These are phyloP conservation scores for Hirtodrosophila duncani DNA, from an alignment of 2,888 invertebrate species.

Conservation along the genomic window DNA sequence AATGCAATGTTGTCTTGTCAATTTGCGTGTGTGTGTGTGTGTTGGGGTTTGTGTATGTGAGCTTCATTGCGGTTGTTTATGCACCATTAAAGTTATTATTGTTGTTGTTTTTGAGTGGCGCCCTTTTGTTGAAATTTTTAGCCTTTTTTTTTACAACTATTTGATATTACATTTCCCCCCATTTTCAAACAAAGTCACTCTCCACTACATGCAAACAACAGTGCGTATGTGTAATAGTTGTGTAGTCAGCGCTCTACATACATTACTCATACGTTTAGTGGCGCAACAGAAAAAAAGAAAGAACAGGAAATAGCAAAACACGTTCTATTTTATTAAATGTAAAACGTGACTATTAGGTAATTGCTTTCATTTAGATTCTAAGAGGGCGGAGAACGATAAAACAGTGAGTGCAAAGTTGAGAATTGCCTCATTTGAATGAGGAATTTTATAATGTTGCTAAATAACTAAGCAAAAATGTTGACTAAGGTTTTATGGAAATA, in stretches of 20 bases:
- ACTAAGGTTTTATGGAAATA: too few species aligned
- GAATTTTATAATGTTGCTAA: too few species aligned
- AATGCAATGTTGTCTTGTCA: slow-evolving; percentile 58
- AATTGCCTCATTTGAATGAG: too few species aligned
- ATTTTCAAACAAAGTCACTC: background rate
- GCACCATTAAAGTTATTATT: slow-evolving; percentile 33
- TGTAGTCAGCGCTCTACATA: slow-evolving; percentile 2
- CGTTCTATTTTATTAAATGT: too few species aligned
- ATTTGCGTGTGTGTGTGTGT: slow-evolving; percentile 28
- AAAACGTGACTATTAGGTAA: too few species aligned
- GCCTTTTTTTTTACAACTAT: too few species aligned
- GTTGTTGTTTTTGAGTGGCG: slow-evolving; percentile 4
- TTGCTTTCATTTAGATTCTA: too few species aligned
- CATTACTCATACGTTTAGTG: slow-evolving; percentile 36
- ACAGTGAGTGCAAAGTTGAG: too few species aligned
- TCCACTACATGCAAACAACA: background rate
- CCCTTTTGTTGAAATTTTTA: background rate
- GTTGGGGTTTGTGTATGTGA: slow-evolving; percentile 1
- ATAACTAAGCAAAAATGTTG: too few species aligned
- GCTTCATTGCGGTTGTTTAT: slow-evolving; percentile 30
- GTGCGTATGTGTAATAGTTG: slow-evolving; percentile 46
- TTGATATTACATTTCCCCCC: too few species aligned
- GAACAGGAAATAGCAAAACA: slow-evolving; percentile 15
- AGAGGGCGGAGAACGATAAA: too few species aligned
- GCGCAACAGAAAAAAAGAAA: background rate